Percentiles rank a stretch among this genome's conserved stretches.
phyloP scores from a whole-genome alignment of 1,140 invertebrate genomes.

The Drosophila murphyi region DNA sequence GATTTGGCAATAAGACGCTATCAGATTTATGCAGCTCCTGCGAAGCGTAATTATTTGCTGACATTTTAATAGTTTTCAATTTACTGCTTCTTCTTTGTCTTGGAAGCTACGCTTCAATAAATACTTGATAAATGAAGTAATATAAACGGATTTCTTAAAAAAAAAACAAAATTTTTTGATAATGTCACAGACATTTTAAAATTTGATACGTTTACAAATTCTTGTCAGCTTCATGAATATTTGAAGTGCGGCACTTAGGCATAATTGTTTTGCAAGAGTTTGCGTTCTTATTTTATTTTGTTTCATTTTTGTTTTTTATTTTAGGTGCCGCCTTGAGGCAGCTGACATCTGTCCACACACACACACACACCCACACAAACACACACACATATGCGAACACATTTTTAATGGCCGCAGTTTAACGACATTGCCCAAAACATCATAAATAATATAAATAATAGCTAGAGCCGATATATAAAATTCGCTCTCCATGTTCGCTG shows the following conservation, averaged over 20 bases:
- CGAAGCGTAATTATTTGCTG: slow-evolving; percentile 81
- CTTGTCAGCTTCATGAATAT: slow-evolving; percentile 65
- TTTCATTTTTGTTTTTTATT: slow-evolving; percentile 15
- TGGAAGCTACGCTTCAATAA: slow-evolving; percentile 24
- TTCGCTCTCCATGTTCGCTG: slow-evolving; percentile 45
- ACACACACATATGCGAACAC: slow-evolving; percentile 20
- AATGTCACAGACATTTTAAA: too few species aligned
- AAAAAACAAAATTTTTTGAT: too few species aligned
- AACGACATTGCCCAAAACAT: slow-evolving; percentile 68
- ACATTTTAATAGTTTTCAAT: slow-evolving; percentile 80
- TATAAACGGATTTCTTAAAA: too few species aligned
- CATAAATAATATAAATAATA: slow-evolving; percentile 82
- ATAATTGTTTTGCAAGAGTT: slow-evolving; percentile 71
- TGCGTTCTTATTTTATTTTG: slow-evolving; percentile 24
- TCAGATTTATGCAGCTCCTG: slow-evolving; percentile 73
- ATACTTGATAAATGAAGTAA: slow-evolving; percentile 24
- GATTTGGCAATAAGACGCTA: slow-evolving; percentile 69
- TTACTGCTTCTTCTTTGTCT: slow-evolving; percentile 40
- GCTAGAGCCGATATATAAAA: slow-evolving; percentile 69
- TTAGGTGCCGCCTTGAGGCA: slow-evolving; percentile 29
- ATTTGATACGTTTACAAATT: slow-evolving; percentile 8
- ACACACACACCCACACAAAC: slow-evolving; percentile 8
- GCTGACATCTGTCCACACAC: slow-evolving; percentile 63
- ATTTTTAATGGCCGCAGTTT: slow-evolving; percentile 72
- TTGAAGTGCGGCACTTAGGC: slow-evolving; percentile 68